Percentiles rank a stretch among this genome's conserved stretches.
Evolutionary conservation across 2,888 invertebrate genomes (phyloP).

Genomic region (Odontocerum albicorne): DNA sequence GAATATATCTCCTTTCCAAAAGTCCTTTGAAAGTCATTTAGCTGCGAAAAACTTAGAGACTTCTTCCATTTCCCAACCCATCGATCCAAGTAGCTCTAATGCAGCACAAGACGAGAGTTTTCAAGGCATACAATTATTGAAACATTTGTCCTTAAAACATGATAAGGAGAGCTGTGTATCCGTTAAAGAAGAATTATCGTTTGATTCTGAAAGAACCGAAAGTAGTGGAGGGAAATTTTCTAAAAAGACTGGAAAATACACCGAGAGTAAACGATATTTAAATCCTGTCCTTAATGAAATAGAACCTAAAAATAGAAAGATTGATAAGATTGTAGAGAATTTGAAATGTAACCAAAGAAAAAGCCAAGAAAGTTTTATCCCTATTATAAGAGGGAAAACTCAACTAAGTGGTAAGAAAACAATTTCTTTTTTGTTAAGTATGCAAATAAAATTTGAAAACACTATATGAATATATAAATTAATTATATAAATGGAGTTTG

Average conservation of each 20-base stretch:
- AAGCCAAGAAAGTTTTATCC: conserved; percentile 16
- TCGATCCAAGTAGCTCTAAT: conserved; percentile 4
- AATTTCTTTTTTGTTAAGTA: too few relatives aligned
- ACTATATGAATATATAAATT: too few relatives aligned
- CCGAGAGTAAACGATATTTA: conserved; percentile 28
- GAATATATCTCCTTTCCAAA: conserved; percentile 32
- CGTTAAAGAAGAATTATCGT: conserved; percentile 26
- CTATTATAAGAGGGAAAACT: conserved; percentile 13
- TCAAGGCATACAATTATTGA: conserved; percentile 29
- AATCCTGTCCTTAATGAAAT: conserved; percentile 33
- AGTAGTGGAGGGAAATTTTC: conserved; percentile 1
- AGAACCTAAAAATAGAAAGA: conserved; percentile 44
- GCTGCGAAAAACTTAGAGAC: conserved; percentile 22
- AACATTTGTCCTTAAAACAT: conserved; percentile 26
- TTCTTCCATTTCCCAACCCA: not conserved
- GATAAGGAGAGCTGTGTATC: conserved; percentile 18
- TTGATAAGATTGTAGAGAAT: conserved; percentile 49
- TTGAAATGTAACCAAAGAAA: conserved; percentile 39
- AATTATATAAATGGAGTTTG: too few relatives aligned
- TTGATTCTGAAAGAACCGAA: conserved; percentile 21
- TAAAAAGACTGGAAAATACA: conserved; percentile 23
- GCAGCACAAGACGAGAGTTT: conserved; percentile 23
- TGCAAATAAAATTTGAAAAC: too few relatives aligned
- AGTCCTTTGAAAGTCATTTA: conserved; percentile 28
- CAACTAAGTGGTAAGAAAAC: conserved; percentile 23